Conservation (phyloP, 2,888 invertebrate species). For the Rhyacophila evoluta region DNA sequence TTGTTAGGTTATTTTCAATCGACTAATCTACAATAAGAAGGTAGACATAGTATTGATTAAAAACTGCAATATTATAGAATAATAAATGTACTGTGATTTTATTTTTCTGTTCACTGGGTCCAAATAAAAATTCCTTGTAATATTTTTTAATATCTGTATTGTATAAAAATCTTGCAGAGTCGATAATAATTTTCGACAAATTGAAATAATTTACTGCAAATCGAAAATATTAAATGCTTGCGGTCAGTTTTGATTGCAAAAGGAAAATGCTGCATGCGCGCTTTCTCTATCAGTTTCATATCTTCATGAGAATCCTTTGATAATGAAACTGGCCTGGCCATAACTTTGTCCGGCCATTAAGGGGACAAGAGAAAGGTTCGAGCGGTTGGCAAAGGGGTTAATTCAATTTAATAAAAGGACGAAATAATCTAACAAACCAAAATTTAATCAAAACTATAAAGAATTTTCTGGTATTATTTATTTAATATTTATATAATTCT, state of each 20-base stretch:
- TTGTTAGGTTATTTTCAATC: too few relatives aligned
- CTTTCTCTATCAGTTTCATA: constrained; percentile 17
- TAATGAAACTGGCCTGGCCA: not conserved
- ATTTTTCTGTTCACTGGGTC: too few relatives aligned
- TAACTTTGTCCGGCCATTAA: not conserved
- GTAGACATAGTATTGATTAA: too few relatives aligned
- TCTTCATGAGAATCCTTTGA: not conserved
- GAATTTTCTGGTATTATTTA: not conserved
- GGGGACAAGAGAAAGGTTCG: not conserved
- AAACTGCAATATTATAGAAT: too few relatives aligned
- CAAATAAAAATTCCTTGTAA: too few relatives aligned
- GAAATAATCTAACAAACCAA: not conserved
- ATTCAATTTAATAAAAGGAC: constrained; percentile 17
- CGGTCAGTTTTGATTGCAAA: not conserved
- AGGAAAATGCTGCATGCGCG: not conserved
- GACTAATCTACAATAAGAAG: too few relatives aligned
- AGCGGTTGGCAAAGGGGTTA: not conserved
- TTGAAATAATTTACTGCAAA: constrained; percentile 19
- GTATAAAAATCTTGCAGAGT: not conserved
- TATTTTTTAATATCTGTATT: not conserved
- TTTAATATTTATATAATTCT: too few relatives aligned
- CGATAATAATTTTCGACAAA: constrained; percentile 11
- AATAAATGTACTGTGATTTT: too few relatives aligned
- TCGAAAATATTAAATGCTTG: constrained; percentile 12
- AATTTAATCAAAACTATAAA: constrained; percentile 1